Conservation (phyloP, 2,797 vertebrate species). For the Crenuchus spilurus region DNA sequence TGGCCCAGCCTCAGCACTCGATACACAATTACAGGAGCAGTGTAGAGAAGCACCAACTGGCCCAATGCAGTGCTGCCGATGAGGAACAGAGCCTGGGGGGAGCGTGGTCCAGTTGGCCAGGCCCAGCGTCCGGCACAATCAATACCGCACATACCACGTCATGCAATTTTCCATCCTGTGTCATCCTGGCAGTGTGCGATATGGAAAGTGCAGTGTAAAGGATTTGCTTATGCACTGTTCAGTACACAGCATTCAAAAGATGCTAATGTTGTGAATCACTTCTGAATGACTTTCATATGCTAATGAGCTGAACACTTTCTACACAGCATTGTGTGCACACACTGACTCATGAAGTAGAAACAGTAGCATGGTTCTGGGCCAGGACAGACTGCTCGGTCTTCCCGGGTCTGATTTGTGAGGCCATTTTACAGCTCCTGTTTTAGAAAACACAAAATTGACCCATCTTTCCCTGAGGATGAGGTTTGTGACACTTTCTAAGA, state of each 20-base stretch:
- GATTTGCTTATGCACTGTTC: no score
- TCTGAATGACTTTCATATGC: no score
- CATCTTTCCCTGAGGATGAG: not conserved
- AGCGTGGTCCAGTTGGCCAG: constrained; percentile 52
- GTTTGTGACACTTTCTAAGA: not conserved
- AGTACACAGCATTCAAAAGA: no score
- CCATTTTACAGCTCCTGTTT: not conserved
- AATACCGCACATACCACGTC: constrained; percentile 63
- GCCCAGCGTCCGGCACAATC: constrained; percentile 57
- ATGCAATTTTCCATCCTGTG: constrained; percentile 63
- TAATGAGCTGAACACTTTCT: no score
- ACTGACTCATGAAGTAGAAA: no score
- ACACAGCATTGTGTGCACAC: no score
- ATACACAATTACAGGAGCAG: constrained; percentile 42
- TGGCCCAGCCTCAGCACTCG: constrained; percentile 28
- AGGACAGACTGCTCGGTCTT: no score
- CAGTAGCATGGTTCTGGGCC: no score
- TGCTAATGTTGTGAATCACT: no score
- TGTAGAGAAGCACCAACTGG: constrained; percentile 38
- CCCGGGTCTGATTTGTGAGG: not conserved
- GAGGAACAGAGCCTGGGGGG: constrained; percentile 57
- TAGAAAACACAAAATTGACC: not conserved
- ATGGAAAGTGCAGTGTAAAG: not conserved
- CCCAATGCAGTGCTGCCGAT: constrained; percentile 42
- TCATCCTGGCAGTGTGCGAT: not conserved